These are phyloP conservation scores for Pachypsylla venusta DNA, from an alignment of 1,140 invertebrate species.

Conservation along the genomic window DNA sequence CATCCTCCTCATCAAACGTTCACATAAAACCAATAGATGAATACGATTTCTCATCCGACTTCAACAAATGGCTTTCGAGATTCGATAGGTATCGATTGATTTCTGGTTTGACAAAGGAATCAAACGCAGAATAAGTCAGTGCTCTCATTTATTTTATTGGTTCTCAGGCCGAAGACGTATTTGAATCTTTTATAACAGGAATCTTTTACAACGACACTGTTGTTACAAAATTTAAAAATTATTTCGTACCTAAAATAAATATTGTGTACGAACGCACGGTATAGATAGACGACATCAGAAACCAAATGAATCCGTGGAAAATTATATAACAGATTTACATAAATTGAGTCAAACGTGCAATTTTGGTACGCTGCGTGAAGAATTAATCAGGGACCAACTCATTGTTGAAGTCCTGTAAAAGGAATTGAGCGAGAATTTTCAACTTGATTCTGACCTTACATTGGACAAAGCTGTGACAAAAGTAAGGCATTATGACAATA, in stretches of 20 bases:
- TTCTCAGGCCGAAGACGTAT: neutral
- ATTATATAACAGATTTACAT: slow-evolving; percentile 23
- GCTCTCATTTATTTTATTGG: neutral
- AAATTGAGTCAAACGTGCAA: slow-evolving; percentile 22
- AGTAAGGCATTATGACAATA: neutral
- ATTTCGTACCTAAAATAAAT: slow-evolving; percentile 24
- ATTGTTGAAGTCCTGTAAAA: slow-evolving; percentile 26
- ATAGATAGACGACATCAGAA: slow-evolving; percentile 21
- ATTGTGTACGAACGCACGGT: slow-evolving; percentile 22
- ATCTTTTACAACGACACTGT: neutral
- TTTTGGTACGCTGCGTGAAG: slow-evolving; percentile 24
- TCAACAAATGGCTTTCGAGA: neutral
- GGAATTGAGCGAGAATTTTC: slow-evolving; percentile 24
- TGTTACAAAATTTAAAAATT: neutral
- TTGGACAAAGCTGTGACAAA: slow-evolving; percentile 23
- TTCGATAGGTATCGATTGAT: neutral
- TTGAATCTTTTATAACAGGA: neutral
- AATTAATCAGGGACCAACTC: slow-evolving; percentile 27
- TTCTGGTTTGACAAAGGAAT: neutral
- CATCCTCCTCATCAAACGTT: no score
- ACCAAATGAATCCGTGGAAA: slow-evolving; percentile 24
- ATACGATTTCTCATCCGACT: neutral
- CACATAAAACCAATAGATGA: neutral
- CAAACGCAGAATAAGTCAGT: neutral
- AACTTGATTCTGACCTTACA: slow-evolving; percentile 24